Percentiles rank a stretch among this genome's conserved stretches.
phyloP scores from a whole-genome alignment of 2,113 vertebrate genomes.

The Accipiter cooperii region DNA sequence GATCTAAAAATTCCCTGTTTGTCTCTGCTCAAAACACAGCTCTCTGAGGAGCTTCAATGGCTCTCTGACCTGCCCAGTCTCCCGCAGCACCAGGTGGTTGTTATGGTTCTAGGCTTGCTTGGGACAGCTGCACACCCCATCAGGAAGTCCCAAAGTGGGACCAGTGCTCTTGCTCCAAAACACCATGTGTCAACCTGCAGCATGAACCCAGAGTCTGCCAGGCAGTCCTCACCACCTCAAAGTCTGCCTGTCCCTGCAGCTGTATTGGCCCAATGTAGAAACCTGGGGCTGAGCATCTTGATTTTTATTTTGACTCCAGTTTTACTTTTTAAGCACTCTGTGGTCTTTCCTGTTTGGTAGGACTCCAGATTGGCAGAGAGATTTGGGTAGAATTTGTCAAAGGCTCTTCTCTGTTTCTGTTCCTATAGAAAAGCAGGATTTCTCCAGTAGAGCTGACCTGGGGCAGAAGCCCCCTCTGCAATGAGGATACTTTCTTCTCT shows the following conservation, averaged over 20 bases:
- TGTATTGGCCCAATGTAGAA: neutral
- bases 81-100: neutral
- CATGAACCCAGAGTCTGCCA: rapidly evolving
- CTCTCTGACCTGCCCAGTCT: neutral
- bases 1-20: neutral
- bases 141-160: neutral
- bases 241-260: neutral
- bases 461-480: neutral
- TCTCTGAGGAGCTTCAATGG: neutral
- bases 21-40: neutral
- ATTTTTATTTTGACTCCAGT: neutral
- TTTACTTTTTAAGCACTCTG: neutral
- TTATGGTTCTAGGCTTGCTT: neutral
- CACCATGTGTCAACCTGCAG: rapidly evolving
- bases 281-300: neutral
- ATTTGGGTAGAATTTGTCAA: neutral
- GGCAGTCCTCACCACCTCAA: neutral
- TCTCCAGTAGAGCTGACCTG: neutral
- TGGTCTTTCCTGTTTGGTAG: neutral
- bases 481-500: neutral
- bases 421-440: neutral
- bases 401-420: neutral
- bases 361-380: neutral
- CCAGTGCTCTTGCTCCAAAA: neutral
- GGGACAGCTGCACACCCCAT: neutral